Conservation (phyloP, 2,797 vertebrate species). For the Acomys russatus region DNA sequence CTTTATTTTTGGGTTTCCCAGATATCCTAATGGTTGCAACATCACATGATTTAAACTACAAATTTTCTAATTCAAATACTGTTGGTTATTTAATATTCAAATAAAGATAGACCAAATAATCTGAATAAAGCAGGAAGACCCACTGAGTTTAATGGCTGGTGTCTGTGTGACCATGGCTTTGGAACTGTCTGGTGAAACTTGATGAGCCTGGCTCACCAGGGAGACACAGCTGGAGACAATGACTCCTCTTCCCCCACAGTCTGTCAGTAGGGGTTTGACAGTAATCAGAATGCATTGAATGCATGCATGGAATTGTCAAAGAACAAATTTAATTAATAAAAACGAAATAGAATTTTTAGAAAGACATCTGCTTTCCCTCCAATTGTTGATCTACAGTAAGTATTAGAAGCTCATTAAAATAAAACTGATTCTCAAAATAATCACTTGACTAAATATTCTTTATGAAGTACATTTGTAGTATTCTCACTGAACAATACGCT, state of each 20-base stretch:
- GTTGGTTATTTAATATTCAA: conserved; percentile 44
- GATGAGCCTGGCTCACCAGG: neutral
- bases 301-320: neutral
- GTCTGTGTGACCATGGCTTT: neutral
- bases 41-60: neutral
- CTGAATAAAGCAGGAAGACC: neutral
- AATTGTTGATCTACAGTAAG: conserved; percentile 75
- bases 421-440: conserved; percentile 75
- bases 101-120: conserved; percentile 18
- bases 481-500: conserved; percentile 75
- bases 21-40: neutral
- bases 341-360: neutral
- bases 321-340: neutral
- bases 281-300: neutral
- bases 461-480: conserved; percentile 67
- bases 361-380: conserved; percentile 60
- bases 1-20: neutral
- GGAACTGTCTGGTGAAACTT: neutral
- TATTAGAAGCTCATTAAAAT: conserved; percentile 68
- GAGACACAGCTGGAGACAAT: neutral
- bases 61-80: conserved; percentile 32
- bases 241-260: neutral
- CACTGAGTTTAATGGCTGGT: neutral
- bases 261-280: neutral
- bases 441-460: conserved; percentile 80